Evolutionary conservation across 2,888 invertebrate species (phyloP).

Genomic region (Linhomoeus sp.): DNA sequence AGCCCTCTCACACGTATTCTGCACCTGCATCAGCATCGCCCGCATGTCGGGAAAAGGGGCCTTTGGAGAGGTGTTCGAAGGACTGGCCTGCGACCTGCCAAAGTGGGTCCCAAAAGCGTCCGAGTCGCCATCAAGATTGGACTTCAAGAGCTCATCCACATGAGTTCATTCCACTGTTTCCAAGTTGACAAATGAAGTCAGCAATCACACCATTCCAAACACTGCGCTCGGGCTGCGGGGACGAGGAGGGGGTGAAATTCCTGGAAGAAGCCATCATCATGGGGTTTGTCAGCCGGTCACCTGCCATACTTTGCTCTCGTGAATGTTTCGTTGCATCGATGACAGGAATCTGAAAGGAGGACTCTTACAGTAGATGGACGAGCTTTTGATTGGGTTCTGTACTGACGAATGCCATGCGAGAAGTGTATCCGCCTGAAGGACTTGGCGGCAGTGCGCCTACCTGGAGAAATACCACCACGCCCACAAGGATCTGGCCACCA

Average conservation of each 20-base stretch:
- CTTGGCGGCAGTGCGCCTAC: constrained; percentile 83
- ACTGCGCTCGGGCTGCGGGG: constrained; percentile 67
- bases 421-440: no score
- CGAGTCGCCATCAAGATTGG: constrained; percentile 86
- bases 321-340: no score
- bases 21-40: constrained; percentile 62
- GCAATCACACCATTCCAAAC: constrained; percentile 39
- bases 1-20: constrained; percentile 58
- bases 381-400: constrained; percentile 73
- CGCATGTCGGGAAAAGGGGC: constrained; percentile 85
- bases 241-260: constrained; percentile 65
- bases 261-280: constrained; percentile 87
- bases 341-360: no score
- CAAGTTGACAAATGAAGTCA: no score
- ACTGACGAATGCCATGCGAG: constrained; percentile 84
- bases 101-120: constrained; percentile 38
- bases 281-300: constrained; percentile 32
- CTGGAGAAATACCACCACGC: constrained; percentile 92
- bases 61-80: constrained; percentile 91
- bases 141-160: no score
- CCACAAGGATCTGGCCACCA: constrained; percentile 73
- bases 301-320: no score
- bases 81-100: constrained; percentile 50
- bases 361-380: no score
- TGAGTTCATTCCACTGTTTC: no score